These are phyloP conservation scores for Brienomyrus longianalis DNA, from an alignment of 2,113 vertebrate genomes.

Conservation along the genomic window DNA sequence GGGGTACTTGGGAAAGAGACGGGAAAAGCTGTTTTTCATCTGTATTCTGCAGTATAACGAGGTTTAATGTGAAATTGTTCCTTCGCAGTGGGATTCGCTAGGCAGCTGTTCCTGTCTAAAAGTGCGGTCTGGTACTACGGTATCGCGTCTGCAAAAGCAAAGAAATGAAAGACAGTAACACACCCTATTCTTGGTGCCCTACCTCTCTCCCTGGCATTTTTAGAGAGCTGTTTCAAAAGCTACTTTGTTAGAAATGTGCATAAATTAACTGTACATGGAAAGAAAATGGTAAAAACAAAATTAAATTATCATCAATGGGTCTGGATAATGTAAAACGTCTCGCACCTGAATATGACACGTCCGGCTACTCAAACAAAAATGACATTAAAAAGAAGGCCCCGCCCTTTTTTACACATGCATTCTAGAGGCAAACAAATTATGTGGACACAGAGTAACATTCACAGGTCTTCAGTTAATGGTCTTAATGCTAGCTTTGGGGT, in stretches of 20 bases:
- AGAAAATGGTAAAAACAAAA: no score
- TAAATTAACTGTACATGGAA: not conserved
- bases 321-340: not conserved
- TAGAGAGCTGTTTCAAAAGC: not conserved
- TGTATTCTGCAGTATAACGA: conserved; percentile 13
- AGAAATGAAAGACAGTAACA: not conserved
- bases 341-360: not conserved
- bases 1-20: conserved; percentile 39
- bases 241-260: not conserved
- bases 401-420: not conserved
- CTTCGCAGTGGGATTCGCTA: not conserved
- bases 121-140: not conserved
- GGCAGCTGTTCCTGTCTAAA: not conserved
- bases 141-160: conserved; percentile 5
- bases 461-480: not conserved
- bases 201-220: no score
- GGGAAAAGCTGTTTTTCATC: conserved; percentile 20
- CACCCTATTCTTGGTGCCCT: not conserved
- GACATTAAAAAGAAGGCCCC: not conserved
- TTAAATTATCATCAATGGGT: not conserved
- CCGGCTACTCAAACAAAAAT: not conserved
- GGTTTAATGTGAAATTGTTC: conserved; percentile 14
- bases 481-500: not conserved
- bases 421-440: not conserved
- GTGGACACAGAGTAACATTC: not conserved